Evolutionary conservation across 2,797 vertebrate genomes (phyloP), one percentile per base, ranked within the genome.

Genomic region (Coreius guichenoti): DNA sequence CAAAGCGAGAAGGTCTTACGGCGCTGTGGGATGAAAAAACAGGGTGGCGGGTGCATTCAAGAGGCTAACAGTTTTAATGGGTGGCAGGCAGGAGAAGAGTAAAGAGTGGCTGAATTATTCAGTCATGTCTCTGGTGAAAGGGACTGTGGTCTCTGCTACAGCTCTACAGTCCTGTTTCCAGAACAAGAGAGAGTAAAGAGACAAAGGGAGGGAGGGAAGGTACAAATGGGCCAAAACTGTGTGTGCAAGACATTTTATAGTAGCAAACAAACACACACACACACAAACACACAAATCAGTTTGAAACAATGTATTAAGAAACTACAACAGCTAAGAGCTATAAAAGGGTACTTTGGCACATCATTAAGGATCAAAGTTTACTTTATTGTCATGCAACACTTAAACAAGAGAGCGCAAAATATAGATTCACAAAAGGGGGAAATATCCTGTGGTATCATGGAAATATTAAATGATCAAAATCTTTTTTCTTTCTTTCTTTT

Each of bases 11-110:
- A 72, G 51, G 83, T 33, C 58, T 61, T 72, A 82, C 47, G 43
- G 26, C 26, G 45, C 58, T 19, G 8, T 58, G 3, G 70, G 86
- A 80, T 61, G 76, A 77, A 76, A 67, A 84, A 56, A 79, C 69
- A 75, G 86, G 92, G 94, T 94, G 91, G 91, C 93, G 93, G 94
- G 95, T 95, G 93, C 95, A 94, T 95, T 96, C 90, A 94, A 91
- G 93, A 93, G 93, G 93, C 93, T 96, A 96, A 96, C 93, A 82
- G 91, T 95, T 96, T 95, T 97, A 97, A 96, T 96, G 94, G 94
- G 92, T 95, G 96, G 94, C 70, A 63, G 75, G 69, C 82, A 29
- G 33, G 79, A 74, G 54, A 67, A 51, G 69, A 84, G 69, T 56
- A 81, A 82, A 81, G 79, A 45, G 68, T 49, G 68, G 61, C n/a